Evolutionary conservation across 2,888 invertebrate species (phyloP).

Genomic region (Drosophila mercatorum): DNA sequence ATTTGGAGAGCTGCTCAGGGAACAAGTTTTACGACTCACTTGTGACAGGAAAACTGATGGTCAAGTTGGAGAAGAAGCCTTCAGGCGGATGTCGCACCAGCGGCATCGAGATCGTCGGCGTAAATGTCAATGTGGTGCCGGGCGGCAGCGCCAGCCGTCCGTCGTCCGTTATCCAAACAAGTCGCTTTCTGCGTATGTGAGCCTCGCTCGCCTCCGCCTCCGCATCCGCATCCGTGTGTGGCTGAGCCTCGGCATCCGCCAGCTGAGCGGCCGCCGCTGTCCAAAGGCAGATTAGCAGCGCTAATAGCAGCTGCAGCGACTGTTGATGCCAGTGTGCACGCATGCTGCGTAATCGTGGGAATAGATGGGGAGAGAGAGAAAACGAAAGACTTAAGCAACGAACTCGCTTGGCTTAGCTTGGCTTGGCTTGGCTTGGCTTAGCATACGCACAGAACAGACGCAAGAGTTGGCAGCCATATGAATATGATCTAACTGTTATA

Average conservation of each 20-base stretch:
- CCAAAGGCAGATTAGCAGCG: constrained; percentile 43
- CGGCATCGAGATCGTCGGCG: constrained; percentile 92
- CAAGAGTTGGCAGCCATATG: constrained; percentile 14
- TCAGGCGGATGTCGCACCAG: constrained; percentile 93
- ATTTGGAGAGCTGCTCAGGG: background rate
- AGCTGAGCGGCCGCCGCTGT: constrained; percentile 39
- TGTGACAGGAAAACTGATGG: constrained; percentile 93
- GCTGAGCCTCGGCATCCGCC: constrained; percentile 55
- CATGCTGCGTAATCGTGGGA: constrained; percentile 40
- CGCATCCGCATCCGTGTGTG: constrained; percentile 21
- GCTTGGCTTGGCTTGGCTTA: background rate
- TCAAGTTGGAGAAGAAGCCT: constrained; percentile 93
- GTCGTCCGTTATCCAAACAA: constrained; percentile 94
- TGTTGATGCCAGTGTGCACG: constrained; percentile 26
- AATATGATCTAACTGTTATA: constrained; percentile 70
- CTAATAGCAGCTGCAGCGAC: constrained; percentile 20
- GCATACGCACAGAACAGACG: background rate
- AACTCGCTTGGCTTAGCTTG: constrained; percentile 23
- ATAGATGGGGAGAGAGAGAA: constrained; percentile 2
- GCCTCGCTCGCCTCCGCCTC: constrained; percentile 73
- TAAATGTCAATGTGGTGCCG: constrained; percentile 91
- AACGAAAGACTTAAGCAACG: constrained; percentile 64
- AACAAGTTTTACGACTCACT: constrained; percentile 87
- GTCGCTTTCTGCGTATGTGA: constrained; percentile 92
- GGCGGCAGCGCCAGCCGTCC: constrained; percentile 93